Percentiles rank a stretch among this genome's conserved stretches.
These are phyloP conservation scores for Psammodynastes pulverulentus DNA, from an alignment of 2,113 vertebrate species.

Conservation along the genomic window DNA sequence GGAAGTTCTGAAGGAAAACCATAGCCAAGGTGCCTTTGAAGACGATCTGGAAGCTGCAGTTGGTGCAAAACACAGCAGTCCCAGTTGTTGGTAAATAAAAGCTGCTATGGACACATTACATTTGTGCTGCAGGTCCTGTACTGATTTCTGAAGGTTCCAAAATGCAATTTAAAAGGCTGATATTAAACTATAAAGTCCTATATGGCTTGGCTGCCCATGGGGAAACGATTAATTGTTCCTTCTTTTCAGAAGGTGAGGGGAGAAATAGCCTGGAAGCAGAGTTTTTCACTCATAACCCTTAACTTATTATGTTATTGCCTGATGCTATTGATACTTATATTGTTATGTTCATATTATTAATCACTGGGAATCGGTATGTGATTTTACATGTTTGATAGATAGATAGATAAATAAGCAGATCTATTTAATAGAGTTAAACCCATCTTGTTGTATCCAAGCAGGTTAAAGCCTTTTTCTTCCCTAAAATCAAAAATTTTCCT, in stretches of 20 bases:
- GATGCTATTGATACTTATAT: background rate
- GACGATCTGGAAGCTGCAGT: background rate
- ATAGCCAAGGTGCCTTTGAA: background rate
- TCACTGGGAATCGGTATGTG: background rate
- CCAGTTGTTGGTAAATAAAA: background rate
- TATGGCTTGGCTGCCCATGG: background rate
- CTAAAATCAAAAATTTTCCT: background rate
- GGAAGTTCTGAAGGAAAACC: background rate
- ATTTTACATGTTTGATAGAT: background rate
- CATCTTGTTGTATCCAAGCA: background rate
- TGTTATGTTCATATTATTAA: background rate
- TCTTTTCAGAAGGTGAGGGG: background rate
- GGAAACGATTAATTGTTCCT: background rate
- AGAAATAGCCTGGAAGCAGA: background rate
- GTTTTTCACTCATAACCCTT: background rate
- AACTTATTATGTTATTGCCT: background rate
- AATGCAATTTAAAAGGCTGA: background rate
- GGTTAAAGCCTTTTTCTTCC: background rate
- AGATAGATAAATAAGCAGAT: background rate
- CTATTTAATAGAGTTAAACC: background rate
- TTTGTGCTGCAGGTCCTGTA: background rate
- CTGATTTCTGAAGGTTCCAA: background rate
- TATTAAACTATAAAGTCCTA: background rate
- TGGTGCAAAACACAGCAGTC: background rate
- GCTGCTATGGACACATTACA: background rate